These are phyloP conservation scores for Crossaster papposus DNA, from an alignment of 53 echinoderm and acorn worm species.

Conservation along the genomic window DNA sequence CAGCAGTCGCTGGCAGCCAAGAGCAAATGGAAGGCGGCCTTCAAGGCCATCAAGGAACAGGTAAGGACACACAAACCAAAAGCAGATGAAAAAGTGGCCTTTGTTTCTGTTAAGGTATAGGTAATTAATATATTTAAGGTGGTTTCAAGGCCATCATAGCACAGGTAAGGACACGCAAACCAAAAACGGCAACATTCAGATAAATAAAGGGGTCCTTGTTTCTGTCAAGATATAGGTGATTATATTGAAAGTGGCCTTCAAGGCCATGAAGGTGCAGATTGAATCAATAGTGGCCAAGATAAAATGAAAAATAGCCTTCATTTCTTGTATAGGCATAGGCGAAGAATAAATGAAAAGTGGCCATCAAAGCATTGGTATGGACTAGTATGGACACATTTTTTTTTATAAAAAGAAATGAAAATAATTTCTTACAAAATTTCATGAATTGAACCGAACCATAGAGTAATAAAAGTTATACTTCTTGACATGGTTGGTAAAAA, in stretches of 20 bases:
- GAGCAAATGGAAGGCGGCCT: slow-evolving; percentile 84
- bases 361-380: not conserved
- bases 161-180: not conserved
- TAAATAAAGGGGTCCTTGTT: too few species aligned
- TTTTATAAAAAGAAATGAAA: too few species aligned
- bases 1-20: slow-evolving; percentile 92
- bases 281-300: not conserved
- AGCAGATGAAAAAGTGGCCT: not conserved
- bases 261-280: not conserved
- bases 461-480: not conserved
- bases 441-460: too few species aligned
- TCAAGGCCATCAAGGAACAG: slow-evolving; percentile 86
- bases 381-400: too few species aligned
- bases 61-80: slow-evolving; percentile 19
- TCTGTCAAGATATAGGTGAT: not conserved
- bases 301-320: not conserved
- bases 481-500: not conserved
- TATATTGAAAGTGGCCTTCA: not conserved
- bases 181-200: not conserved
- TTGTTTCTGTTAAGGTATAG: slow-evolving; percentile 68
- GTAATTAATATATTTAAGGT: slow-evolving; percentile 19
- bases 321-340: too few species aligned
- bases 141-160: not conserved
- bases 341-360: not conserved
- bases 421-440: too few species aligned